Conservation (phyloP, 37 sponge, comb jelly and placozoan genomes). For the Beroe forskalii region DNA sequence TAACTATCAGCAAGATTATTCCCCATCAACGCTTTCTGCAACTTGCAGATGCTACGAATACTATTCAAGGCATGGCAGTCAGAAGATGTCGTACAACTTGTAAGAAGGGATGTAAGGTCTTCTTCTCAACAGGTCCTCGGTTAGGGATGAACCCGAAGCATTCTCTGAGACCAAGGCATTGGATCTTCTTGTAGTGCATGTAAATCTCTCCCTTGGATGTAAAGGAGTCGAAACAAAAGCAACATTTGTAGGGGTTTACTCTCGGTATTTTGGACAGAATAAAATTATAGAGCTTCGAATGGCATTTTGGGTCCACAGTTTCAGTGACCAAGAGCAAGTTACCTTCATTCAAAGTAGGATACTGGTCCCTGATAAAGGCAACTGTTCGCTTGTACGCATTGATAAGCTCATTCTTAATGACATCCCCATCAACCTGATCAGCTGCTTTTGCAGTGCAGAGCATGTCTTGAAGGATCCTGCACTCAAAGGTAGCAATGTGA, state of each 20-base stretch:
- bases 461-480: background rate
- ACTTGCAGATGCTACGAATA: background rate
- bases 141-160: constrained; percentile 34
- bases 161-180: constrained; percentile 9
- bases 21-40: background rate
- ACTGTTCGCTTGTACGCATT: constrained; percentile 64
- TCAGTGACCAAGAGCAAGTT: constrained; percentile 13
- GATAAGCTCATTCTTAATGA: background rate
- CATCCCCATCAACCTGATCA: background rate
- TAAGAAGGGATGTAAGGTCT: constrained; percentile 37
- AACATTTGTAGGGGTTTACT: constrained; percentile 43
- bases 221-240: constrained; percentile 6
- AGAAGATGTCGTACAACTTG: background rate
- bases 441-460: background rate
- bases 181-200: constrained; percentile 25
- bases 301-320: background rate
- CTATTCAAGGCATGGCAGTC: background rate
- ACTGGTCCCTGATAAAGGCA: background rate
- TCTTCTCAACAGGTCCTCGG: background rate
- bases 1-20: constrained; percentile 15
- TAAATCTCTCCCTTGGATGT: background rate
- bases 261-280: constrained; percentile 25
- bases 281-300: constrained; percentile 17
- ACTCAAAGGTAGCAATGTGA: constrained; percentile 55
- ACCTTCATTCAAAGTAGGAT: constrained; percentile 35